Evolutionary conservation across 2,113 vertebrate genomes (phyloP), one percentile per base, ranked within the genome.

Genomic region (Misgurnus mizolepis): DNA sequence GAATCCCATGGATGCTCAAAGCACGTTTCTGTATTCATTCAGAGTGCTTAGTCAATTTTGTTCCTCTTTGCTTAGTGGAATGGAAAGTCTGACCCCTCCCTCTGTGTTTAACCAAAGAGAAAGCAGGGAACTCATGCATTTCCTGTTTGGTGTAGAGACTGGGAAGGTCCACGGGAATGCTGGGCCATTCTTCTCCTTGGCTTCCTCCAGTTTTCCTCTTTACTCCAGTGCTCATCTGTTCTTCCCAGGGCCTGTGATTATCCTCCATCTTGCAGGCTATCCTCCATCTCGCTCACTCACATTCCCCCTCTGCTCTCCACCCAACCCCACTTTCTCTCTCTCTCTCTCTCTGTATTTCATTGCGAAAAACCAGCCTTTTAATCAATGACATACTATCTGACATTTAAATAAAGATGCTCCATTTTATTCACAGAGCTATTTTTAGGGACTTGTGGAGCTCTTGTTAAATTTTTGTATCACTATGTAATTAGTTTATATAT

Each of bases 131-230:
- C 80, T 82, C 65, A 22, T 85, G 84, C 53, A 85, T 82, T 85
- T 85, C 84, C 84, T 85, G 84, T 82, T 85, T 85, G 84, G 84
- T 85, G 80, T 82, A 67, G 80, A 67, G 77, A 22, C 77, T 80
- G 72, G 77, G 80, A 85, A 79, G 83, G 80, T 74, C 71, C 70
- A 40, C 1, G 12, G 70, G 76, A 85, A 85, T 82, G 83, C 80
- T 77, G 84, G 67, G 71, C 77, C 70, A 71, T 84, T 84, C 66
- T 69, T 67, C 47, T 71, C 78, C 66, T 60, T 68, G 58, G 67
- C 80, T 78, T 78, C 78, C 71, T 83, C 45, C 64, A 68, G 9
- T 12, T 62, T 47, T 61, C 81, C 55, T 65, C 22, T 67, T 50
- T 5, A n/a, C 40, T 50, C 55, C 47, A 34, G 40, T 9, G 27